A percentile compares a stretch with the other conserved stretches of the same genome.
Evolutionary conservation across 2,888 invertebrate species (phyloP).

Genomic region (Drosophila prostipennis): DNA sequence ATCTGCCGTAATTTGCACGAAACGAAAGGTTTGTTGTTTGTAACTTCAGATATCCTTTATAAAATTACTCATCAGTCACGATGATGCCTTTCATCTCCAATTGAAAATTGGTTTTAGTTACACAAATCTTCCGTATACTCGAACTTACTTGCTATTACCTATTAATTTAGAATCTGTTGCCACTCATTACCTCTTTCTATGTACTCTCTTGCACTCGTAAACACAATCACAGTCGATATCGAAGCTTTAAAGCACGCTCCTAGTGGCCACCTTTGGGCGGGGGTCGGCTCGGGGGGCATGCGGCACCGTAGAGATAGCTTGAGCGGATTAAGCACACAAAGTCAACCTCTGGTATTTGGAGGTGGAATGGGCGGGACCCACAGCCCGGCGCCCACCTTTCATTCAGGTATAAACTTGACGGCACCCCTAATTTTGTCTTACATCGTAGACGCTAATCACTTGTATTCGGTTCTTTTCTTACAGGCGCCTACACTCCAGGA

Average conservation of each 20-base stretch:
- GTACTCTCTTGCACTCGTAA: slow-evolving; percentile 56
- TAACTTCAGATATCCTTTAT: background rate
- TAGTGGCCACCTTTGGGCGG: slow-evolving; percentile 83
- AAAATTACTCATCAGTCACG: background rate
- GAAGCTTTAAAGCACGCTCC: slow-evolving; percentile 87
- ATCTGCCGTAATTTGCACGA: slow-evolving; percentile 90
- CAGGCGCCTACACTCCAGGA: slow-evolving; percentile 88
- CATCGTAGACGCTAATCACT: background rate
- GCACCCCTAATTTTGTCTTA: background rate
- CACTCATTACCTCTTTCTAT: slow-evolving; percentile 57
- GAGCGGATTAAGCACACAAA: slow-evolving; percentile 85
- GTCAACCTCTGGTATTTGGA: slow-evolving; percentile 84
- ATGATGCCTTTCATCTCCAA: background rate
- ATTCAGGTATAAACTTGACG: slow-evolving; percentile 82
- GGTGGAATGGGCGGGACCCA: slow-evolving; percentile 84
- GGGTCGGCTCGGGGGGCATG: slow-evolving; percentile 71
- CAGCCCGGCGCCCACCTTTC: slow-evolving; percentile 85
- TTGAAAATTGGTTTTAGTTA: slow-evolving; percentile 17
- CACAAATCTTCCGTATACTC: slow-evolving; percentile 36
- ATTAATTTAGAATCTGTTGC: slow-evolving; percentile 48
- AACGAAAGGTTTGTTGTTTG: slow-evolving; percentile 86
- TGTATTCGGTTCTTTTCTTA: slow-evolving; percentile 31
- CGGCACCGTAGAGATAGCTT: slow-evolving; percentile 85
- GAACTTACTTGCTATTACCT: slow-evolving; percentile 44
- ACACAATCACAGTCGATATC: slow-evolving; percentile 85